A percentile compares a stretch with the other conserved stretches of the same genome.
Evolutionary conservation across 2,797 vertebrate species (phyloP).

Genomic region (Darevskia nairensis): DNA sequence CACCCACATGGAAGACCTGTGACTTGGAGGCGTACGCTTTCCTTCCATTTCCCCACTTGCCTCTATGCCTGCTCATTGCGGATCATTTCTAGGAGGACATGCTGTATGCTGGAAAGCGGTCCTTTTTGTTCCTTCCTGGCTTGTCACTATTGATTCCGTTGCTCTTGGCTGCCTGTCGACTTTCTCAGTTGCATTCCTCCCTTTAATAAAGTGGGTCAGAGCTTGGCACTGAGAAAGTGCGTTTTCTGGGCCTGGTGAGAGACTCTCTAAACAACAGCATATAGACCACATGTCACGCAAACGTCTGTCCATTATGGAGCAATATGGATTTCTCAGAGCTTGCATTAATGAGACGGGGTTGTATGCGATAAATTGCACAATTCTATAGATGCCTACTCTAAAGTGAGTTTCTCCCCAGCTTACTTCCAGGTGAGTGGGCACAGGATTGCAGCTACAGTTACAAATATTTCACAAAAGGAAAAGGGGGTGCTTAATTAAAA

Average conservation of each 20-base stretch:
- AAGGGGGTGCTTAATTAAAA: neutral
- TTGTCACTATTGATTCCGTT: conserved; percentile 1
- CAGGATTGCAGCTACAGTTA: neutral
- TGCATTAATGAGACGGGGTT: neutral
- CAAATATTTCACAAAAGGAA: neutral
- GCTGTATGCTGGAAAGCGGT: neutral
- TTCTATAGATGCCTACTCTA: neutral
- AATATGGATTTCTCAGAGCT: neutral
- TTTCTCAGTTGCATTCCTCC: neutral
- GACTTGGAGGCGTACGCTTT: neutral
- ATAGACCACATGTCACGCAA: neutral
- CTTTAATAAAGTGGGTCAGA: conserved; percentile 3
- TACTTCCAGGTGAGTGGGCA: neutral
- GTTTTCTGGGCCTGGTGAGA: neutral
- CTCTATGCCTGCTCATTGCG: neutral
- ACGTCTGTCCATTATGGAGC: neutral
- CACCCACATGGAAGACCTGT: neutral
- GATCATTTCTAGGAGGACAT: neutral
- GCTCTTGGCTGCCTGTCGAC: neutral
- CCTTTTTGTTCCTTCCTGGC: neutral
- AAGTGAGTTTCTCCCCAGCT: neutral
- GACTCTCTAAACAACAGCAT: neutral
- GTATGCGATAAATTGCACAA: neutral
- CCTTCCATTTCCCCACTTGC: neutral
- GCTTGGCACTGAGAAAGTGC: neutral